Percentiles rank a stretch among this genome's conserved stretches.
phyloP scores from a whole-genome alignment of 2,888 invertebrate species.

The Tenthredo livida region DNA sequence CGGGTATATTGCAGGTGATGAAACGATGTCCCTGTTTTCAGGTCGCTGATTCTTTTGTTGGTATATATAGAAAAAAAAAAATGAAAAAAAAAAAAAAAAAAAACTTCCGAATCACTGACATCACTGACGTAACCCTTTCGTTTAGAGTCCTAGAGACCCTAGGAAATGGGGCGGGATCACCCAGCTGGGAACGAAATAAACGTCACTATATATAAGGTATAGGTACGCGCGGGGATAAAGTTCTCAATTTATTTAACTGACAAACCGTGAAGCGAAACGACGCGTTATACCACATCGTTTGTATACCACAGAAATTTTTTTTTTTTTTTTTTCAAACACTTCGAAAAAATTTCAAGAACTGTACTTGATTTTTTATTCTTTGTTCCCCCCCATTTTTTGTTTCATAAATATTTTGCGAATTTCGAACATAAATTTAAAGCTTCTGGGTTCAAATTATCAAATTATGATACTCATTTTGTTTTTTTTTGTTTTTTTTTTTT shows the following conservation, averaged over 20 bases:
- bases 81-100: background rate
- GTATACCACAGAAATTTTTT: background rate
- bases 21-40: slow-evolving; percentile 43
- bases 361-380: background rate
- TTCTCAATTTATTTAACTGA: slow-evolving; percentile 45
- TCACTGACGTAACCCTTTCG: slow-evolving; percentile 41
- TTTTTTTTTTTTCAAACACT: background rate
- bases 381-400: background rate
- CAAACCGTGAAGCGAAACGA: slow-evolving; percentile 40
- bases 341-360: background rate
- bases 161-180: slow-evolving; percentile 33
- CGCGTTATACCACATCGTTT: background rate
- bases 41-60: slow-evolving; percentile 43
- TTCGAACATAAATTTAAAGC: too few species aligned
- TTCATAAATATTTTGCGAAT: background rate
- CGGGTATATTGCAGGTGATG: slow-evolving; percentile 8
- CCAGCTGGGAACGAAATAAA: slow-evolving; percentile 42
- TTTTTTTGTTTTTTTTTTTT: background rate
- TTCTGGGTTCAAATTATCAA: background rate
- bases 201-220: slow-evolving; percentile 35
- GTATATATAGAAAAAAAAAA: background rate
- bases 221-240: slow-evolving; percentile 12
- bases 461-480: background rate
- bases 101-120: slow-evolving; percentile 43
- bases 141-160: background rate